These are phyloP conservation scores for Tympanoctomys barrerae DNA, from an alignment of 2,797 vertebrate species.

Conservation along the genomic window DNA sequence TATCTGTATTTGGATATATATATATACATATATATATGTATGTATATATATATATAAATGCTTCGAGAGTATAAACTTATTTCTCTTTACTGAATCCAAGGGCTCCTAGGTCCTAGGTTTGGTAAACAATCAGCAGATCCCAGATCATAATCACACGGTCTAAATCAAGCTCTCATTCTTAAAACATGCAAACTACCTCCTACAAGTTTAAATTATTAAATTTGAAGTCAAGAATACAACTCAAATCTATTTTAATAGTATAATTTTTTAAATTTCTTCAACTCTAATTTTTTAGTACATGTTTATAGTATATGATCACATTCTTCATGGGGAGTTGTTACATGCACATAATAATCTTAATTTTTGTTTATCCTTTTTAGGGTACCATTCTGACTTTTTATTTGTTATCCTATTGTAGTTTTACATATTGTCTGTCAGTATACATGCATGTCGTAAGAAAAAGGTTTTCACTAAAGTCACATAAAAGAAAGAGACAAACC, in stretches of 20 bases:
- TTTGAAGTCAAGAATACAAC: neutral
- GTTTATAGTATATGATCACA: neutral
- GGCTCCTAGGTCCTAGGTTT: neutral
- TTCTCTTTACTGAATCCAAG: neutral
- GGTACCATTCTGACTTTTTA: neutral
- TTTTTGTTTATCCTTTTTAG: neutral
- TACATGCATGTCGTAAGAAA: neutral
- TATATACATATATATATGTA: no score
- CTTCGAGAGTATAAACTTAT: neutral
- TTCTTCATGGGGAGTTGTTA: neutral
- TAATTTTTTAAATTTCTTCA: neutral
- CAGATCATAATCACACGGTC: neutral
- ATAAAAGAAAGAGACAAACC: neutral
- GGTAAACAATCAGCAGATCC: neutral
- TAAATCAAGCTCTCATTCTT: neutral
- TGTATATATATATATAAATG: neutral
- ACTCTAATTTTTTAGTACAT: neutral
- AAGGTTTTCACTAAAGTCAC: neutral
- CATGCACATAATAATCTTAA: neutral
- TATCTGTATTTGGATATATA: no score
- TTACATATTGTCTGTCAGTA: neutral
- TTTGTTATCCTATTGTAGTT: constrained; percentile 44
- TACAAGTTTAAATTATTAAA: constrained; percentile 2
- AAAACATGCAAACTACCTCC: neutral
- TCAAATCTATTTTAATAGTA: neutral